Evolutionary conservation across 2,888 invertebrate species (phyloP), one percentile per base, ranked within the genome.

Genomic region (Pseudeuparius sepicola): DNA sequence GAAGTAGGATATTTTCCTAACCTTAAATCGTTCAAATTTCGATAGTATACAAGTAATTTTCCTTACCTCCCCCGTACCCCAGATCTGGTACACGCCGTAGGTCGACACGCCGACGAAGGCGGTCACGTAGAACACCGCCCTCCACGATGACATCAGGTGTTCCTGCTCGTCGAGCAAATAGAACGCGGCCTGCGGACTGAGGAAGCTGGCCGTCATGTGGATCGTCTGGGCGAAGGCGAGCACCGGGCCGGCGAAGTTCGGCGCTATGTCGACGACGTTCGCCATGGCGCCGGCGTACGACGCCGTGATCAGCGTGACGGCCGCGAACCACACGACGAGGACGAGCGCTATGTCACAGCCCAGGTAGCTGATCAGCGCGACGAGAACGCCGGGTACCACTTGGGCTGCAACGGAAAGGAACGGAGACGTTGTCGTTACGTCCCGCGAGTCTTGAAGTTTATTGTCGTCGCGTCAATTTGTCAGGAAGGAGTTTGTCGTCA

Each of bases 251-350:
- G 82, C 81, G 49, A 78, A 74, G 61, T 82, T 80, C n/a, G 82
- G 81, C 1, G 81, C 78, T 39, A 83, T 76, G 55, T 83, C 82
- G 10, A 83, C 78, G 42, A 81, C 75, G 50, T 75, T 81, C 1
- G 80, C 79, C 75, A 81, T 80, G 3, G 79, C 79, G 20, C 79
- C 79, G 3, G 79, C 79, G 53, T 80, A 79, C 1, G 78, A 71
- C 7, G 79, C 78, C 12, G 79, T 79, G 47, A 80, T 76, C 39
- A 78, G 64, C 7, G 75, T 76, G 3, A 80, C 78, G 14, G 78
- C 76, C 37, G 73, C 57, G 55, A 76, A 79, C 78, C 78, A 80
- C 11, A 76, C 63, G 20, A 74, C 57, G 43, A 79, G 56, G 24
- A 75, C 72, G 31, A 70, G 49, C 14, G 60, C 53, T 32, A 75